Percentiles rank a stretch among this genome's conserved stretches.
phyloP scores from a whole-genome alignment of 2,113 vertebrate species.

The Oreotragus oreotragus region DNA sequence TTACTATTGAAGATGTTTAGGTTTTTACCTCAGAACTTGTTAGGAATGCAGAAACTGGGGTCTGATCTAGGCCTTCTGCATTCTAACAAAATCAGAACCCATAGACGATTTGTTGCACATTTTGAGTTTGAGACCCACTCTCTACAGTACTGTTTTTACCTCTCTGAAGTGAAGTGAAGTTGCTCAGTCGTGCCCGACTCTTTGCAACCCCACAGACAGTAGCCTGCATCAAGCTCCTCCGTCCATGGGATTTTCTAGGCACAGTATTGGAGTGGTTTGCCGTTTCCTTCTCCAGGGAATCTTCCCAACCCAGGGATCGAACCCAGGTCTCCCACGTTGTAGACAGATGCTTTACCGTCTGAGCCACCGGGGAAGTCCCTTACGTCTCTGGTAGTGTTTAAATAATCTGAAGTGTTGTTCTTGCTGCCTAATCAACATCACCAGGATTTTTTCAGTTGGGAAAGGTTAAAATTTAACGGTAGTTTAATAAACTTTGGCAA shows the following conservation, averaged over 20 bases:
- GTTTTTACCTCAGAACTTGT: not conserved
- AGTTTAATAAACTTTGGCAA: not conserved
- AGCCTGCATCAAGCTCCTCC: too few species aligned
- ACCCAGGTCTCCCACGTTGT: too few species aligned
- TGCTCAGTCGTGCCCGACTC: too few species aligned
- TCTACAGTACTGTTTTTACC: not conserved
- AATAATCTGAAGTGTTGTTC: not conserved
- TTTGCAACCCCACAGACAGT: too few species aligned
- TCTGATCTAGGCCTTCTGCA: not conserved
- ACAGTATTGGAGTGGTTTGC: too few species aligned
- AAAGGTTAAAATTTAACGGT: not conserved
- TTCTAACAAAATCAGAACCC: not conserved
- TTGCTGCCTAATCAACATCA: not conserved
- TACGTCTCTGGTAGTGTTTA: not conserved
- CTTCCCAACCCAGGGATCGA: too few species aligned
- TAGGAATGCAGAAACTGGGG: not conserved
- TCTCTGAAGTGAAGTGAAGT: not conserved
- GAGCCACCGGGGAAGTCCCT: not conserved
- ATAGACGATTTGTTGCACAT: not conserved
- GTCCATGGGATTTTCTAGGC: too few species aligned
- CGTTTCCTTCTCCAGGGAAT: too few species aligned
- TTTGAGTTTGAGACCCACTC: not conserved
- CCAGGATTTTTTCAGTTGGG: not conserved
- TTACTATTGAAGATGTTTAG: not conserved
- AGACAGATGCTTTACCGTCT: too few species aligned